Base-by-base conservation (phyloP, 2,888 invertebrate genomes). In the Xanthia icteritia region DNA sequence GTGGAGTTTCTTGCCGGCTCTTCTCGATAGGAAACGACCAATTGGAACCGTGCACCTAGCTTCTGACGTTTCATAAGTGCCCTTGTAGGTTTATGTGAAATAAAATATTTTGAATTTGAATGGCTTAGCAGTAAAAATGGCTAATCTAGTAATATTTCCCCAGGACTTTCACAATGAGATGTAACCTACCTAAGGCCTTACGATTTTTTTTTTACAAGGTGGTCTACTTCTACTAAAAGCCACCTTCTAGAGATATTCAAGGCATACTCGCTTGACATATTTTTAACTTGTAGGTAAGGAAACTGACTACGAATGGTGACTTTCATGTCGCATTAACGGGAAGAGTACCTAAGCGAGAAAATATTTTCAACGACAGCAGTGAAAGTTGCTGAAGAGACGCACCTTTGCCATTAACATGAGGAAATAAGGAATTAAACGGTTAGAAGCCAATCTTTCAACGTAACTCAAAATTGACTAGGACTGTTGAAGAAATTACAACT, bases 401-500 rank as follows among this genome's bases (percentile, higher is more conserved):
- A 17, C 17, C 31, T 60, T 17, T 31, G 0, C 31, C 8, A 60
- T 31, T 17, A 60, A 31, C 27, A 31, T 60, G 8, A 27, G 8
- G 60, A 60, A 31, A 60, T 58, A 5, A 13, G 27, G 8, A 17
- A 5, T 58, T 27, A 15, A 27, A 27, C 27, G 6, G 27, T 15
- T 58, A 5, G 5, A 27, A n/a, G 15, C 27, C 17, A 60, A 67
- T 74, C 60, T 36, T n/a, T 81, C 65, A 73, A 17, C 66, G 13
- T 3, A 20, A 36, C 5, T 17, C 56, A 45, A 74, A 31, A 81
- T 68, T 71, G 48, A 80, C 51, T 39, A n/a, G n/a, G n/a, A 45
- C 45, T 54, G 23, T 71, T 68, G 8, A 51, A 70, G 5, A 51
- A 67, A 75, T 69, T 65, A 61, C 39, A 64, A 72, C 54, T 69